A percentile compares a stretch with the other conserved stretches of the same genome.
Conservation (phyloP, 1,140 invertebrate species). For the Mamestra configurata region DNA sequence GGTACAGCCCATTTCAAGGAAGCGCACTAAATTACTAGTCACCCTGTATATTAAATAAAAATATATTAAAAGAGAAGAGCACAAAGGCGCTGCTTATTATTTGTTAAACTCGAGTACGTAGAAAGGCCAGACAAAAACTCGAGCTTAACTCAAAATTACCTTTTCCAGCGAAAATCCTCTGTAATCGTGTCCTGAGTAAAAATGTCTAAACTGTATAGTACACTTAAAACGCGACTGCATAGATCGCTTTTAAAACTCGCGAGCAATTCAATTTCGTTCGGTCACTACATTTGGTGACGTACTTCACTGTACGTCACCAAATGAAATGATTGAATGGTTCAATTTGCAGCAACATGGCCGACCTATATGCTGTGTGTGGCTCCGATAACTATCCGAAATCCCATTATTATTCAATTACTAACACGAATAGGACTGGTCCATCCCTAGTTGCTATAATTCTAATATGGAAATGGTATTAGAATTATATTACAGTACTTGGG, state of each 20-base stretch:
- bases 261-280: background rate
- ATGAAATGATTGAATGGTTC: constrained; percentile 18
- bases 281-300: background rate
- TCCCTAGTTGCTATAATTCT: background rate
- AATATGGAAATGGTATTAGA: background rate
- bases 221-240: too few species aligned
- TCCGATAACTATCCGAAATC: background rate
- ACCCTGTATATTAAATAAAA: too few species aligned
- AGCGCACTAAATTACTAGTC: too few species aligned
- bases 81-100: too few species aligned
- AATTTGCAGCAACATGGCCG: background rate
- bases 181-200: too few species aligned
- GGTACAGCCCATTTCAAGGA: too few species aligned
- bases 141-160: too few species aligned
- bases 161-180: too few species aligned
- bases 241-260: background rate
- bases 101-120: too few species aligned
- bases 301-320: background rate
- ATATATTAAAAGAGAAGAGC: too few species aligned
- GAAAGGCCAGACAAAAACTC: too few species aligned
- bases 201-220: too few species aligned
- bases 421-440: background rate
- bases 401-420: background rate
- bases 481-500: background rate
- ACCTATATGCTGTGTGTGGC: background rate